Percentiles rank a stretch among this genome's conserved stretches.
These are phyloP conservation scores for Caranx melampygus DNA, from an alignment of 2,113 vertebrate species.

Conservation along the genomic window DNA sequence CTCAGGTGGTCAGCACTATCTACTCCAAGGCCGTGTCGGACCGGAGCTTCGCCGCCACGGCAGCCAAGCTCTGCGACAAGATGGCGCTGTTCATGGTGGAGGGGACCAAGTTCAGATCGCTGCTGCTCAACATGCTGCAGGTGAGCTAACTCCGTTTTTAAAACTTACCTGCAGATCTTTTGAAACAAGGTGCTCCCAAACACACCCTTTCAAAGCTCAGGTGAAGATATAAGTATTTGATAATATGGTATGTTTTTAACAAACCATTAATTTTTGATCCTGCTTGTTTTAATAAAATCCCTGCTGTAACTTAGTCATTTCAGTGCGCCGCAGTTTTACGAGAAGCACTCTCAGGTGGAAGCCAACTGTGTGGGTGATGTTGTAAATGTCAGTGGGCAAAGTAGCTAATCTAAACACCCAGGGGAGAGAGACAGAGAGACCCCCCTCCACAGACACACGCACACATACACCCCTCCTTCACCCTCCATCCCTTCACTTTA, in stretches of 20 bases:
- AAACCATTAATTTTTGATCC: background rate
- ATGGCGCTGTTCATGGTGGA: constrained; percentile 99
- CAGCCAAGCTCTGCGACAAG: constrained; percentile 96
- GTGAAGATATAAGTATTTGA: background rate
- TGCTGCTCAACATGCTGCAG: constrained; percentile 99
- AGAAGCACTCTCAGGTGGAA: constrained; percentile 33
- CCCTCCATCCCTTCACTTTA: constrained; percentile 37
- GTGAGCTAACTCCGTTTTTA: constrained; percentile 72
- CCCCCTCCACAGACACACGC: background rate
- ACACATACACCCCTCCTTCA: background rate
- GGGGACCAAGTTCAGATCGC: constrained; percentile 96
- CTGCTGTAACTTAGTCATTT: constrained; percentile 3
- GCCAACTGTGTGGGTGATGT: constrained; percentile 30
- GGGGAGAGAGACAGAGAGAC: constrained; percentile 20
- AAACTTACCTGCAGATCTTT: no score
- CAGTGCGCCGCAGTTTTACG: constrained; percentile 5
- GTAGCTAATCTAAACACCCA: constrained; percentile 56
- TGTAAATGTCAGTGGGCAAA: constrained; percentile 68
- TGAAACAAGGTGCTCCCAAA: background rate
- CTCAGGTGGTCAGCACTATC: constrained; percentile 93
- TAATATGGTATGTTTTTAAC: background rate
- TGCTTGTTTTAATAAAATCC: constrained; percentile 3
- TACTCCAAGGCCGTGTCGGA: constrained; percentile 94
- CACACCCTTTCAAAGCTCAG: background rate
- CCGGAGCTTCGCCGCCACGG: constrained; percentile 95